Evolutionary conservation across 2,113 vertebrate genomes (phyloP), one percentile per base, ranked within the genome.

Genomic region (Herpailurus yagouaroundi): DNA sequence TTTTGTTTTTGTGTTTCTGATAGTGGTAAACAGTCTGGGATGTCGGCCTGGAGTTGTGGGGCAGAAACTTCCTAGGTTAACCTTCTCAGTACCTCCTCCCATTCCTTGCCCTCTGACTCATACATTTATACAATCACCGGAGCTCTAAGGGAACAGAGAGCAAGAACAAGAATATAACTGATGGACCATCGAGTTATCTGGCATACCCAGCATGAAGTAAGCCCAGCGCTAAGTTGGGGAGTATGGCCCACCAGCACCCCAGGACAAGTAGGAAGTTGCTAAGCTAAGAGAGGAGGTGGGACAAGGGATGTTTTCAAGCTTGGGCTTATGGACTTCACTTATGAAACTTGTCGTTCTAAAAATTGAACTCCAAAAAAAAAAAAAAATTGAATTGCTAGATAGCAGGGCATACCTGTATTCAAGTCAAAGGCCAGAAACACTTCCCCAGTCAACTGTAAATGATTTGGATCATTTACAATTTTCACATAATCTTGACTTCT

Each of bases 381-480:
- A 52, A 12, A 77, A 96, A 90, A 76, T 18, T n/a, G 63, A 96
- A 79, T 64, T 88, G 9, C n/a, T 83, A 50, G 33, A 79, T 27
- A 9, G n/a, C 12, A 14, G 16, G n/a, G 55, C 27, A 89, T 76
- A 52, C 79, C 48, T 66, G 13, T 36, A 79, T 69, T 90, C 52
- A 60, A n/a, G 16, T 92, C 45, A 74, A 91, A 95, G 45, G 77
- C 33, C 63, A 25, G 83, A 84, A 80, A 16, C n/a, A n/a, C 23
- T 85, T 93, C 71, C 33, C 14, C 57, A 60, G 50, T 68, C 79
- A 95, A 57, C 41, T 60, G 18, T 57, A 77, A 95, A 41, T 84
- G 80, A 38, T 68, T 96, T 64, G 38, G 55, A 91, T 90, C 80
- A 66, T 92, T 90, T 68, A 60, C 3, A 82, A 23, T 83, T 94